Evolutionary conservation across 1,140 invertebrate species (phyloP).

Genomic region (Drosophila bocki): DNA sequence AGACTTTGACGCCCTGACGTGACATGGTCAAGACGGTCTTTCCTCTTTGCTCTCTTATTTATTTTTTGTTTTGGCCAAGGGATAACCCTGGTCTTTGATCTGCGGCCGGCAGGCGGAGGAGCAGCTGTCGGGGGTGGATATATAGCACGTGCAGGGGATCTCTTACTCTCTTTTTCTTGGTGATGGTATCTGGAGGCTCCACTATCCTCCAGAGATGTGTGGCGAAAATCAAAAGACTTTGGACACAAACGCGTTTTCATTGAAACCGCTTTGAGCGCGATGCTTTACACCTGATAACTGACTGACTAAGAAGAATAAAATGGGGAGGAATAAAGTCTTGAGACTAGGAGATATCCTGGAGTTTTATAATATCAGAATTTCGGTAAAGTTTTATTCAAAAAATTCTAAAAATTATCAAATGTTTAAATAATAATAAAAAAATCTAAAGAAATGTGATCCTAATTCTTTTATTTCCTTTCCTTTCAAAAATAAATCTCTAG

Average conservation of each 20-base stretch:
- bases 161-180: slow-evolving; percentile 1
- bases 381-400: not conserved
- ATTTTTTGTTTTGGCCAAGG: slow-evolving; percentile 23
- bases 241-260: slow-evolving; percentile 74
- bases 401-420: not conserved
- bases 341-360: not conserved
- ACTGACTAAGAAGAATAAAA: slow-evolving; percentile 33
- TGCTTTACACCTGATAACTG: slow-evolving; percentile 82
- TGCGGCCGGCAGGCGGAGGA: slow-evolving; percentile 26
- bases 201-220: slow-evolving; percentile 38
- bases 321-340: not conserved
- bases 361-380: not conserved
- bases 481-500: too few relatives aligned
- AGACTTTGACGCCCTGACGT: slow-evolving; percentile 56
- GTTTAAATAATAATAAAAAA: not conserved
- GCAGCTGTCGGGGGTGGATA: slow-evolving; percentile 29
- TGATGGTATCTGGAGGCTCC: slow-evolving; percentile 52
- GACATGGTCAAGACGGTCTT: slow-evolving; percentile 46
- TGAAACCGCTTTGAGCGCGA: slow-evolving; percentile 60
- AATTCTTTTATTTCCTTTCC: too few relatives aligned
- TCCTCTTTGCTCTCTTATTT: slow-evolving; percentile 9
- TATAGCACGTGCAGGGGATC: slow-evolving; percentile 36
- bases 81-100: slow-evolving; percentile 61
- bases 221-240: slow-evolving; percentile 70
- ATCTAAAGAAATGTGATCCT: not conserved